Percentiles rank a stretch among this genome's conserved stretches.
These are phyloP conservation scores for Eurypyga helias DNA, from an alignment of 2,113 vertebrate genomes.

Conservation along the genomic window DNA sequence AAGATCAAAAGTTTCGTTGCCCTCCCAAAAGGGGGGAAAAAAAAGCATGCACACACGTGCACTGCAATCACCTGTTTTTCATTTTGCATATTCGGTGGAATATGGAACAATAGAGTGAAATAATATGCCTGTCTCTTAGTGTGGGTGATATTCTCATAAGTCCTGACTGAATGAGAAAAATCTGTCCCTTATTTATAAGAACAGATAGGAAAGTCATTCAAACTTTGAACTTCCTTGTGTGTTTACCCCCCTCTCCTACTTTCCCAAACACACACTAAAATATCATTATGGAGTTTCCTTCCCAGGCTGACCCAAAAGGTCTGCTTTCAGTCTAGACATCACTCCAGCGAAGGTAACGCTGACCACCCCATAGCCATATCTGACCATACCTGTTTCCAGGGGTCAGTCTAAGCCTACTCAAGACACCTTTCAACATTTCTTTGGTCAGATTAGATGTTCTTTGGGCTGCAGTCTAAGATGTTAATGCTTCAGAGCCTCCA, in stretches of 20 bases:
- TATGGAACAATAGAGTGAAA: conserved; percentile 44
- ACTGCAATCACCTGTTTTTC: conserved; percentile 78
- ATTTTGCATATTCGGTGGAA: conserved; percentile 68
- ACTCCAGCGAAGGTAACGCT: neutral
- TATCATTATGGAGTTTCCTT: neutral
- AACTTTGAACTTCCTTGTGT: conserved; percentile 8
- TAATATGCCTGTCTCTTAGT: conserved; percentile 46
- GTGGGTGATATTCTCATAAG: conserved; percentile 71
- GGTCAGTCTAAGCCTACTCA: neutral
- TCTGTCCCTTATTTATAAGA: conserved; percentile 34
- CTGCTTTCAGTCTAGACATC: neutral
- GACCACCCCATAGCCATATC: neutral
- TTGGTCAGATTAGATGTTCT: neutral
- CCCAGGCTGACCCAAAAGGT: neutral
- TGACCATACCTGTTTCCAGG: neutral
- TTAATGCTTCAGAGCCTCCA: conserved; percentile 5
- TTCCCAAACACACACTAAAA: conserved; percentile 6
- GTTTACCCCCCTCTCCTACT: neutral
- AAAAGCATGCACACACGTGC: neutral
- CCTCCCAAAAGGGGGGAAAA: neutral
- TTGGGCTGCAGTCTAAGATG: neutral
- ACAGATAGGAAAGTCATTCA: neutral
- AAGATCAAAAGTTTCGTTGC: conserved; percentile 80
- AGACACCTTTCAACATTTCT: neutral
- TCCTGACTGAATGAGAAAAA: conserved; percentile 59